phyloP scores from a whole-genome alignment of 2,797 vertebrate genomes.

The Cichlasoma orientale region DNA sequence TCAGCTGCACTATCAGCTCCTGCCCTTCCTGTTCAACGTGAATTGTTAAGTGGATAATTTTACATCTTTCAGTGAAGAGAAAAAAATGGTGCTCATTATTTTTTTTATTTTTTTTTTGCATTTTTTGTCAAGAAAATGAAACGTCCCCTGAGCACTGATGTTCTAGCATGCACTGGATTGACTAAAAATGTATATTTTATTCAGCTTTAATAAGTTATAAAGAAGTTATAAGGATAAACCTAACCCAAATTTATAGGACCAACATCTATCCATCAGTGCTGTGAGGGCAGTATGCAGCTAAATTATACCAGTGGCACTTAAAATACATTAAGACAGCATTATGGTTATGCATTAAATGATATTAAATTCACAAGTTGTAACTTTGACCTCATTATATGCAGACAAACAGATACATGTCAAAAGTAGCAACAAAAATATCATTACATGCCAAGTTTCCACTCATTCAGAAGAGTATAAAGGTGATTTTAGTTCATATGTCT shows the following conservation, averaged over 20 bases:
- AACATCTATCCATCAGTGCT: background rate
- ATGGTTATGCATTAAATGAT: background rate
- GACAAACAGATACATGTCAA: conserved; percentile 3
- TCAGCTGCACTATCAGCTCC: conserved; percentile 1
- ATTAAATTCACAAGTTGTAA: conserved; percentile 14
- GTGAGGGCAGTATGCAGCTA: background rate
- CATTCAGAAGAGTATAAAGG: background rate
- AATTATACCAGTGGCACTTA: background rate
- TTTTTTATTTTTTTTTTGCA: too few species aligned
- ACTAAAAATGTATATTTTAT: too few species aligned
- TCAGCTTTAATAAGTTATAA: background rate
- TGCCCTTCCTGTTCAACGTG: conserved; percentile 13
- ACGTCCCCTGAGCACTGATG: background rate
- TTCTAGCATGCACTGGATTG: background rate
- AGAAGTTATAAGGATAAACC: background rate
- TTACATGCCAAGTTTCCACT: background rate
- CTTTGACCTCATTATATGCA: conserved; percentile 35
- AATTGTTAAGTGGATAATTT: conserved; percentile 35
- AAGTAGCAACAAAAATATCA: background rate
- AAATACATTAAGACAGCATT: conserved; percentile 2
- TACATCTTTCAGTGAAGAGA: background rate
- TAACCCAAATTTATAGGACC: background rate
- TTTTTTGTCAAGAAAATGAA: too few species aligned
- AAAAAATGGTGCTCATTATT: background rate
- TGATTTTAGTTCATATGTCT: conserved; percentile 29